A percentile compares a stretch with the other conserved stretches of the same genome.
These are phyloP conservation scores for Ptychochromis oligacanthus DNA, from an alignment of 2,113 vertebrate species.

Conservation along the genomic window DNA sequence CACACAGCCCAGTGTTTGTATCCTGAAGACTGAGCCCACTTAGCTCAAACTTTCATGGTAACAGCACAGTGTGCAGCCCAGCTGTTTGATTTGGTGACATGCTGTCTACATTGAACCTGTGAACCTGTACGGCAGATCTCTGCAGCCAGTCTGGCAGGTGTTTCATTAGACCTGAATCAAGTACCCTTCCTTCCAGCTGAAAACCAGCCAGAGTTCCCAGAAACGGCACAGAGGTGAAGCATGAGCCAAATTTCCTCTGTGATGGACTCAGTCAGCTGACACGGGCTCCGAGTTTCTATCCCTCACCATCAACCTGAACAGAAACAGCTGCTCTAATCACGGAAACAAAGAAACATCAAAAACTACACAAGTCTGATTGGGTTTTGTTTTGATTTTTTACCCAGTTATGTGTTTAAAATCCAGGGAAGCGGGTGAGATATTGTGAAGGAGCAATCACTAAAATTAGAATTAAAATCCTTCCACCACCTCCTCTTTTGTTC, in stretches of 20 bases:
- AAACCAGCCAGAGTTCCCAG: background rate
- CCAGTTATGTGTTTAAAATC: background rate
- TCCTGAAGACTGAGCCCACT: background rate
- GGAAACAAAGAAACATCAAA: background rate
- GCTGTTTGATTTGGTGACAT: background rate
- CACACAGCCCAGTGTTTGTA: background rate
- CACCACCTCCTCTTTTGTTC: background rate
- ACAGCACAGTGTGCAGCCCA: background rate
- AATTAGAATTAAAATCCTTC: slow-evolving; percentile 14
- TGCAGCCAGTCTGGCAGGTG: slow-evolving; percentile 4
- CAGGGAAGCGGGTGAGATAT: background rate
- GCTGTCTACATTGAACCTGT: background rate
- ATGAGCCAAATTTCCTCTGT: background rate
- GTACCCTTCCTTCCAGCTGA: background rate
- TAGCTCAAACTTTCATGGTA: background rate
- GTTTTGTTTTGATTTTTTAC: too few species aligned
- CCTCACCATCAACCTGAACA: accelerated
- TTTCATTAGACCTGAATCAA: background rate
- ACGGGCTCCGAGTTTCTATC: background rate
- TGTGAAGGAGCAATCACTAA: slow-evolving; percentile 7
- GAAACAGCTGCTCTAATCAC: background rate
- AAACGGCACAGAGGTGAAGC: background rate
- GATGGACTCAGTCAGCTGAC: background rate
- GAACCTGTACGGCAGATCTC: background rate
- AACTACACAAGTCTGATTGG: background rate